Base-by-base conservation (phyloP, 2,797 vertebrate genomes). In the Amblyopsis hoosieri region DNA sequence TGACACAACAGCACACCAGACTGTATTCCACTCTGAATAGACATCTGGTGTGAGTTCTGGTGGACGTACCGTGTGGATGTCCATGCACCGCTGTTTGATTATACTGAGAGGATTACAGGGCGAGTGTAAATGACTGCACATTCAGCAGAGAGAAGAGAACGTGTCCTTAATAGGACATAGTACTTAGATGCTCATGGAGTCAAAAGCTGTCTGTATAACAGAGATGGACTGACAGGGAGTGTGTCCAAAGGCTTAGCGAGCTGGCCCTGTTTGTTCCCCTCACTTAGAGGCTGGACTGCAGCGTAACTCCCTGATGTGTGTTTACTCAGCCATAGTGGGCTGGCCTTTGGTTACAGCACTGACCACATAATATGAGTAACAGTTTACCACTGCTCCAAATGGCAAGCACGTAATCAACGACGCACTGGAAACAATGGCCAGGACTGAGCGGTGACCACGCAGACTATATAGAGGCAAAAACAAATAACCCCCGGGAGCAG, bases 311-410 rank as follows among this genome's bases (percentile, higher is more conserved):
- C 87, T 82, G 74, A 77, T 85, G 89, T 89, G 85, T 88, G 86
- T 92, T 89, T 90, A 90, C 74, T 78, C 75, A 85, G 83, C 74
- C 87, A 76, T 79, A 74, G 83, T 85, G 84, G 87, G 85, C 77
- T 79, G 87, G 84, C 80, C 84, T 87, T 80, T 88, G 83, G 90
- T 91, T 91, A 90, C 79, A 89, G 75, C 67, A 64, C 80, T 85
- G 86, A 87, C 86, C 90, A 85, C 89, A 89, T 83, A 87, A 89
- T 88, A 85, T 87, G 85, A 91, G 82, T 88, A 86, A 91, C 72
- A 74, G 83, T 72, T 86, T 82, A 81, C 86, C 86, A 85, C 84
- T 77, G 82, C 81, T 72, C 69, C 74, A 90, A 91, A 92, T 86
- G 82, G 91, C 88, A 90, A 85, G 87, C 90, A 92, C 85, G 88